These are phyloP conservation scores for Chymomyza caudatula DNA, from an alignment of 2,888 invertebrate genomes.

Conservation along the genomic window DNA sequence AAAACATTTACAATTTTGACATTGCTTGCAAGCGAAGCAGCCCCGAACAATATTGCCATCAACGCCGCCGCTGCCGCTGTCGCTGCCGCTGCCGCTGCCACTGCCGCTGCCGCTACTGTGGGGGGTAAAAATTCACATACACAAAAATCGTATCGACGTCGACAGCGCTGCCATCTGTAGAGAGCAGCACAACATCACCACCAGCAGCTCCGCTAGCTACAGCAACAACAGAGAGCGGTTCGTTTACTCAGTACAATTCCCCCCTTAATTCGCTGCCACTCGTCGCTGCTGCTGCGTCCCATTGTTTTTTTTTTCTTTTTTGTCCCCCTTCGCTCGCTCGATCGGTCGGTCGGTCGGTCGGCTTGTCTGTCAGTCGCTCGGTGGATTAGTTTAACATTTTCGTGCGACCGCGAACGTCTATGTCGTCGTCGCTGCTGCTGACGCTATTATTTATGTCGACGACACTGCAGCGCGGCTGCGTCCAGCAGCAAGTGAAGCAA, in stretches of 20 bases:
- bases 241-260: background rate
- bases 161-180: background rate
- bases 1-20: background rate
- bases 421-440: background rate
- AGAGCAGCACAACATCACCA: background rate
- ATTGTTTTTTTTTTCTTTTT: background rate
- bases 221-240: no score
- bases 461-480: background rate
- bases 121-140: background rate
- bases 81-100: background rate
- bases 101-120: background rate
- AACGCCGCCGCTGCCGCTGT: background rate
- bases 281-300: background rate
- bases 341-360: background rate
- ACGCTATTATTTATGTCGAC: background rate
- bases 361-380: no score
- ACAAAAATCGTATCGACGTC: background rate
- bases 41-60: background rate
- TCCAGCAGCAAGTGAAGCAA: background rate
- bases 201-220: no score
- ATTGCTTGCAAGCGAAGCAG: no score
- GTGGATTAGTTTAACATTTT: no score
- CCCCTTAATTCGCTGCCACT: background rate
- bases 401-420: no score
- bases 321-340: background rate